These are phyloP conservation scores for Megalops cyprinoides DNA, from an alignment of 2,797 vertebrate species.

Conservation along the genomic window DNA sequence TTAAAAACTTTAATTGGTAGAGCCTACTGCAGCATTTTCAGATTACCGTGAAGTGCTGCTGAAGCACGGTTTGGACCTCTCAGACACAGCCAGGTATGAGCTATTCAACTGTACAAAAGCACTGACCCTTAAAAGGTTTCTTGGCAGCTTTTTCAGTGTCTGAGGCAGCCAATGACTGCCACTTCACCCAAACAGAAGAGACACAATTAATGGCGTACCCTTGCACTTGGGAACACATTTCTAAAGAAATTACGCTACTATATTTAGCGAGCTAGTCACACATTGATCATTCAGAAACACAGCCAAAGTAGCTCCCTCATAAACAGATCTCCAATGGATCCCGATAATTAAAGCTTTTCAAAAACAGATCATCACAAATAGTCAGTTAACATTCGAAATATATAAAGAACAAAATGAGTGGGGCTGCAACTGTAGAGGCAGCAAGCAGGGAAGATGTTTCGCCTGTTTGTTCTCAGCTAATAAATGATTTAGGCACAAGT, in stretches of 20 bases:
- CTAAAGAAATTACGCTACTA: background rate
- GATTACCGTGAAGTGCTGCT: background rate
- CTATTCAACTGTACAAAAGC: slow-evolving; percentile 9
- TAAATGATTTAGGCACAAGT: slow-evolving; percentile 35
- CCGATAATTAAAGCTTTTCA: background rate
- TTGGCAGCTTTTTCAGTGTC: background rate
- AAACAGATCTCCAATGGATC: background rate
- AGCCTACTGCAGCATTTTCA: background rate
- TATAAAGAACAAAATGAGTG: slow-evolving; percentile 16
- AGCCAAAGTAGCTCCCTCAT: background rate
- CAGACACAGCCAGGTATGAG: background rate
- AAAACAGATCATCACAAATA: background rate
- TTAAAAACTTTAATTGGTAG: background rate
- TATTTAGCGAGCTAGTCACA: background rate
- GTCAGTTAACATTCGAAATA: background rate
- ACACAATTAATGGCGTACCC: background rate
- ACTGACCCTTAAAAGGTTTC: background rate
- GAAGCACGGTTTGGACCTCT: background rate
- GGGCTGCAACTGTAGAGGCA: no score
- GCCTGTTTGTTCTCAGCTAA: slow-evolving; percentile 39
- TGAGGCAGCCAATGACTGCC: no score
- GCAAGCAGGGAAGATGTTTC: slow-evolving; percentile 13
- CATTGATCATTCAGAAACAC: slow-evolving; percentile 1
- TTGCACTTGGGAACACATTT: background rate
- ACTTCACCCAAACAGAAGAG: no score